These are phyloP conservation scores for Tachina grossa DNA, from an alignment of 2,888 invertebrate genomes.

Conservation along the genomic window DNA sequence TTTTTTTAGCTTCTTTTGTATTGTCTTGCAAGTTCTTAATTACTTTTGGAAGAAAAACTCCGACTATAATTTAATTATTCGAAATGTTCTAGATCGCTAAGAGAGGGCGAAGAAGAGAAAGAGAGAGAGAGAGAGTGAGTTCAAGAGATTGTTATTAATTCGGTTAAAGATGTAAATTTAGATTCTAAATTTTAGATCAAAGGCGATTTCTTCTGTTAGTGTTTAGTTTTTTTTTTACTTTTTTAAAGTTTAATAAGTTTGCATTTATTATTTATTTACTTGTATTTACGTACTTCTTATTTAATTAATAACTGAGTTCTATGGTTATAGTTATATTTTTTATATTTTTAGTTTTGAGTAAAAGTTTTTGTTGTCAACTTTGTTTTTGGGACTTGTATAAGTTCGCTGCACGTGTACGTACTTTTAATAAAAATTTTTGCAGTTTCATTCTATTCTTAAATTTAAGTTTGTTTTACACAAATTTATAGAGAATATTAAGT, in stretches of 20 bases:
- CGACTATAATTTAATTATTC: not conserved
- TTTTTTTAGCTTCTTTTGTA: slow-evolving; percentile 8
- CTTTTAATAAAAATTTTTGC: no score
- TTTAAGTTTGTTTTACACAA: no score
- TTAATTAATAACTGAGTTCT: no score
- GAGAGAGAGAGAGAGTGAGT: not conserved
- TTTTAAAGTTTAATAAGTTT: not conserved
- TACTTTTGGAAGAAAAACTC: not conserved
- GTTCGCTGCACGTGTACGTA: no score
- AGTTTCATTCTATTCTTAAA: no score
- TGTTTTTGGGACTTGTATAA: no score
- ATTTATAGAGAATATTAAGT: no score
- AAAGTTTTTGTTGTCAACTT: no score
- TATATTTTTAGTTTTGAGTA: no score
- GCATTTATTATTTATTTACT: not conserved
- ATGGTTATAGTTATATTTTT: no score
- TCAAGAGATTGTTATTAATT: slow-evolving; percentile 8
- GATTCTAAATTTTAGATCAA: not conserved
- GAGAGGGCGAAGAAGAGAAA: not conserved
- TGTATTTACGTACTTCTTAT: no score
- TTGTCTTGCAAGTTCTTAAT: not conserved
- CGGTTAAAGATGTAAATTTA: slow-evolving; percentile 18
- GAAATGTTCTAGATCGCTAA: slow-evolving; percentile 6
- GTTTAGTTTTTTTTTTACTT: not conserved
- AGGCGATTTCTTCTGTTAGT: slow-evolving; percentile 3